These are phyloP conservation scores for Drosophila formosana DNA, from an alignment of 2,888 invertebrate species.

Conservation along the genomic window DNA sequence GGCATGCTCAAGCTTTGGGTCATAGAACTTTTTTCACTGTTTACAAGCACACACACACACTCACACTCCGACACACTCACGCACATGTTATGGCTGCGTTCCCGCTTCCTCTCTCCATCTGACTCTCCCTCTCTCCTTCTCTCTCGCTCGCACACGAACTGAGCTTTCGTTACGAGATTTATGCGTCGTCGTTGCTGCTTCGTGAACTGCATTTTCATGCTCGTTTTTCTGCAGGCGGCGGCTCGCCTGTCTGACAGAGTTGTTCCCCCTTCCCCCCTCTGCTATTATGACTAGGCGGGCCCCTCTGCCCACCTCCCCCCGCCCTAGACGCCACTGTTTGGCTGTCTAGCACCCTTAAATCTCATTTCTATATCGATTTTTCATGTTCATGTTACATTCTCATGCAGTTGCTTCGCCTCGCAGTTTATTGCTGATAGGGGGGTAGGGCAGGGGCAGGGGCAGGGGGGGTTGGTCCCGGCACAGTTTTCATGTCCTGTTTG, in stretches of 20 bases:
- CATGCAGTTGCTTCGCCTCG: conserved; percentile 45
- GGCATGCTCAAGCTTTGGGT: conserved; percentile 75
- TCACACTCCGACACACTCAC: conserved; percentile 6
- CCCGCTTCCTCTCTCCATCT: not conserved
- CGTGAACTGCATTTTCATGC: conserved; percentile 64
- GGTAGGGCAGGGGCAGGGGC: not conserved
- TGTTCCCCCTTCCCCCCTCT: not conserved
- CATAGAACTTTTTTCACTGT: conserved; percentile 80
- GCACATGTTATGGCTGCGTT: conserved; percentile 21
- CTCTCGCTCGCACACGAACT: conserved; percentile 35
- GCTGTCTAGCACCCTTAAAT: conserved; percentile 78
- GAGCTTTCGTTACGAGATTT: conserved; percentile 74
- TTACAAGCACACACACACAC: conserved; percentile 57
- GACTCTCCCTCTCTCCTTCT: conserved; percentile 19
- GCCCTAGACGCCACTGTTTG: conserved; percentile 2
- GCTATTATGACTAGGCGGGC: conserved; percentile 30
- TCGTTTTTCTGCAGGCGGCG: conserved; percentile 48
- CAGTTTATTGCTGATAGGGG: not conserved
- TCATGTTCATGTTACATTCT: conserved; percentile 71
- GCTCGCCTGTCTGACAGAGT: conserved; percentile 40
- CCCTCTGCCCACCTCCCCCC: not conserved
- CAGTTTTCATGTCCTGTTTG: conserved; percentile 49
- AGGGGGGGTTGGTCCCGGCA: conserved; percentile 30
- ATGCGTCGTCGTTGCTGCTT: conserved; percentile 52
- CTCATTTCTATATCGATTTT: conserved; percentile 79